These are phyloP conservation scores for Leuciscus waleckii DNA, from an alignment of 2,797 vertebrate species.

Conservation along the genomic window DNA sequence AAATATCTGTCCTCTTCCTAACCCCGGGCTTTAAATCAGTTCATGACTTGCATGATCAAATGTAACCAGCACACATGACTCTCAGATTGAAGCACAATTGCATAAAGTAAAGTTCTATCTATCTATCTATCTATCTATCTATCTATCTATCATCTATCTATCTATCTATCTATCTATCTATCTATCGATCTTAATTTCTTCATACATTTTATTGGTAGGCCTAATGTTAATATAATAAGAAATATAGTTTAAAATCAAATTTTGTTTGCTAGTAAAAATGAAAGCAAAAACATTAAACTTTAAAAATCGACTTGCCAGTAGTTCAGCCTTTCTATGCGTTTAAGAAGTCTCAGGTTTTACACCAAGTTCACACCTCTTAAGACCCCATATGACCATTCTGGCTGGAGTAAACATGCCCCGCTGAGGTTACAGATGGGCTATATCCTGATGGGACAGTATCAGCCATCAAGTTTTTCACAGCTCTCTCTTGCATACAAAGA, in stretches of 20 bases:
- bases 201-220: neutral
- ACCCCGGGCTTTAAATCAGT: slow-evolving; percentile 38
- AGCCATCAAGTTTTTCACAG: slow-evolving; percentile 50
- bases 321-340: slow-evolving; percentile 7
- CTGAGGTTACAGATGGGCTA: slow-evolving; percentile 32
- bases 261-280: neutral
- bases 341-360: slow-evolving; percentile 38
- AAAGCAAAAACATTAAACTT: neutral
- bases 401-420: slow-evolving; percentile 35
- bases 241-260: neutral
- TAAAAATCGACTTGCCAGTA: neutral
- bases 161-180: neutral
- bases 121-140: neutral
- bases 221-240: neutral
- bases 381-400: slow-evolving; percentile 34
- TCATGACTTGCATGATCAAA: slow-evolving; percentile 31
- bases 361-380: slow-evolving; percentile 47
- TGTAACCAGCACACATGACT: slow-evolving; percentile 9
- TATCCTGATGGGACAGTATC: slow-evolving; percentile 41
- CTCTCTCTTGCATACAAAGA: slow-evolving; percentile 44
- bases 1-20: slow-evolving; percentile 36
- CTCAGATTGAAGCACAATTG: neutral
- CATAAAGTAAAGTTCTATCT: too few relatives aligned
- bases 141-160: neutral
- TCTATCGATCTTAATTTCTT: neutral